A percentile compares a stretch with the other conserved stretches of the same genome.
These are phyloP conservation scores for Plecturocebus donacophilus DNA, from an alignment of 2,113 vertebrate species.

Conservation along the genomic window DNA sequence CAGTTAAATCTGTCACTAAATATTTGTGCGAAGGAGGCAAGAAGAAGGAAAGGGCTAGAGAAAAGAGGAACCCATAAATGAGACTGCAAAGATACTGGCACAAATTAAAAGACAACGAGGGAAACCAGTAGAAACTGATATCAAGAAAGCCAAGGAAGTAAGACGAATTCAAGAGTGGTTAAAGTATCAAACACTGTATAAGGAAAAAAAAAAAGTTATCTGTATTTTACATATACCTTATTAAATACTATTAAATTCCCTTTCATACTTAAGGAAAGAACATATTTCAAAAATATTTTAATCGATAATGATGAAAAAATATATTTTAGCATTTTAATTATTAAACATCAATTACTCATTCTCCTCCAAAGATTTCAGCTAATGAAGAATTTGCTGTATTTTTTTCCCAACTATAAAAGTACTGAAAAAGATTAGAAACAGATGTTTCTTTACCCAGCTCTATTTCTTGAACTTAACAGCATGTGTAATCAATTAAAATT, in stretches of 20 bases:
- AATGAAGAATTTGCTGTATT: background rate
- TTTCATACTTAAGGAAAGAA: background rate
- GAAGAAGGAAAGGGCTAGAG: background rate
- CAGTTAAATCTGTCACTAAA: background rate
- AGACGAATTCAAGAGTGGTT: background rate
- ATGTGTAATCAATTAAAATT: conserved; percentile 6
- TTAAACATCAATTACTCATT: conserved; percentile 11
- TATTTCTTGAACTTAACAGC: background rate
- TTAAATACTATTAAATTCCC: background rate
- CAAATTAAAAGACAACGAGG: background rate
- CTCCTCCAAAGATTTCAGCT: background rate
- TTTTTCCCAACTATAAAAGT: background rate
- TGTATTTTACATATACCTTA: background rate
- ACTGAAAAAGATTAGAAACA: background rate
- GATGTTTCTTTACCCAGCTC: background rate
- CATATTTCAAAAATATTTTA: conserved; percentile 1
- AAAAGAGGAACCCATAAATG: background rate
- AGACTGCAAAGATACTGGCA: background rate
- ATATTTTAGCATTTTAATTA: conserved; percentile 9
- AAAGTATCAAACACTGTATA: background rate
- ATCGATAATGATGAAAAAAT: background rate
- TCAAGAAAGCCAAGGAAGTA: background rate
- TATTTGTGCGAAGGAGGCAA: background rate
- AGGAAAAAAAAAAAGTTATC: background rate
- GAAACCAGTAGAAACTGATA: background rate